These are phyloP conservation scores for Drosophila fungiperda DNA, from an alignment of 2,888 invertebrate genomes.

Conservation along the genomic window DNA sequence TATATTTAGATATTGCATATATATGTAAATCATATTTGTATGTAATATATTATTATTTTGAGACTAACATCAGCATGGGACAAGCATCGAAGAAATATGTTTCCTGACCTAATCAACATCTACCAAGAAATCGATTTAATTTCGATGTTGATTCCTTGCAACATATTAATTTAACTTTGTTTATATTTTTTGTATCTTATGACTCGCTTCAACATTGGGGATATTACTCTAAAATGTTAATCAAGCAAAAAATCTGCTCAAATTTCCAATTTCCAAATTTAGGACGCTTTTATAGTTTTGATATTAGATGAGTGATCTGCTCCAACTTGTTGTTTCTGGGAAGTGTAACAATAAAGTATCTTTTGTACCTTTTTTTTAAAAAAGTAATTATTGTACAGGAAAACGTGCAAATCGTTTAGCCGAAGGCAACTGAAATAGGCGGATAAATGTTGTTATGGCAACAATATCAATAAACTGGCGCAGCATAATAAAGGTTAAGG, in stretches of 20 bases:
- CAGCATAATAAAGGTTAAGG: slow-evolving; percentile 8
- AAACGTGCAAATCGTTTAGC: not conserved
- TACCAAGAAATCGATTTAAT: not conserved
- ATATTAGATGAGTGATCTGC: not conserved
- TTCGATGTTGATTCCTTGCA: not conserved
- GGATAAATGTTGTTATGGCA: not conserved
- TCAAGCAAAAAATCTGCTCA: not conserved
- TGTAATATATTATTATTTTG: not conserved
- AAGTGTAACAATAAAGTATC: not conserved
- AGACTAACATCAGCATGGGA: not conserved
- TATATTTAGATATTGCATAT: not conserved
- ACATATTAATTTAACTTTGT: not conserved
- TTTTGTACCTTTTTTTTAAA: not conserved
- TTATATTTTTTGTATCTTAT: not conserved
- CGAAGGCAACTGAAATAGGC: not conserved
- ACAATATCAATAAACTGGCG: slow-evolving; percentile 5
- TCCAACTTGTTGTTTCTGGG: not conserved
- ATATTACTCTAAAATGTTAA: not conserved
- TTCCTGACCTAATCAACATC: not conserved
- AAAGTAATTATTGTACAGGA: not conserved
- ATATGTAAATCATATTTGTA: not conserved
- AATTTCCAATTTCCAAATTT: no score
- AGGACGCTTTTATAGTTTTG: not conserved
- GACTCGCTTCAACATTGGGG: no score
- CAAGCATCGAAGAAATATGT: not conserved